Conservation (phyloP, 1,140 invertebrate genomes). For the Habropoda laboriosa region DNA sequence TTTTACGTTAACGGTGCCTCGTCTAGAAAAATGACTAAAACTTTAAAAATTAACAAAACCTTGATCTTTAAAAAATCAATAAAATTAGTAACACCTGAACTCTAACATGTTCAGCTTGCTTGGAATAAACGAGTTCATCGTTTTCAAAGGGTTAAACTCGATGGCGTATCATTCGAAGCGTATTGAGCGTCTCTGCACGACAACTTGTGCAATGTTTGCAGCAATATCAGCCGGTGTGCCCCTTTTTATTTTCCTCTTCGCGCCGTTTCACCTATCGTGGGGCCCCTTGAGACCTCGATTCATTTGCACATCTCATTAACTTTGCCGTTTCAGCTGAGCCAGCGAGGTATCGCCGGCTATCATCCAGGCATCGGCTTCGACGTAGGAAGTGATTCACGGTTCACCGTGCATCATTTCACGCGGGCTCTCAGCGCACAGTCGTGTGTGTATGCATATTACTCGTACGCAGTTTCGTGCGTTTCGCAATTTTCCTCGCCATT, state of each 20-base stretch:
- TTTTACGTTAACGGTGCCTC: too few species aligned
- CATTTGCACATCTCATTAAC: slow-evolving; percentile 68
- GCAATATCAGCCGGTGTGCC: slow-evolving; percentile 5
- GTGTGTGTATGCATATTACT: slow-evolving; percentile 44
- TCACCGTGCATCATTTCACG: slow-evolving; percentile 67
- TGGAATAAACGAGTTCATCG: too few species aligned
- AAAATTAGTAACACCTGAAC: too few species aligned
- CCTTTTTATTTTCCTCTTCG: slow-evolving; percentile 31
- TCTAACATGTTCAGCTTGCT: too few species aligned
- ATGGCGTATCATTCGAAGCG: neutral
- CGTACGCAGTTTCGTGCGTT: slow-evolving; percentile 44
- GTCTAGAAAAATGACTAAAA: too few species aligned
- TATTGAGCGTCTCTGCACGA: neutral
- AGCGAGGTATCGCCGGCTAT: slow-evolving; percentile 62
- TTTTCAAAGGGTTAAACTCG: neutral
- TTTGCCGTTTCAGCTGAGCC: slow-evolving; percentile 60
- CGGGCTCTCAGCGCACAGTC: slow-evolving; percentile 35
- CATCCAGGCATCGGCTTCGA: slow-evolving; percentile 67
- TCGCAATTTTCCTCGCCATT: slow-evolving; percentile 48
- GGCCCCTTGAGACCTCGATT: slow-evolving; percentile 48
- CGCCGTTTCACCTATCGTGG: slow-evolving; percentile 47
- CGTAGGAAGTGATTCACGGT: slow-evolving; percentile 70
- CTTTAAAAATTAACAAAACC: too few species aligned
- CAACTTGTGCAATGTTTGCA: slow-evolving; percentile 15
- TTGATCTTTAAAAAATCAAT: too few species aligned